These are phyloP conservation scores for Xiphorhynchus erythropygius DNA, from an alignment of 2,797 vertebrate species.

Conservation along the genomic window DNA sequence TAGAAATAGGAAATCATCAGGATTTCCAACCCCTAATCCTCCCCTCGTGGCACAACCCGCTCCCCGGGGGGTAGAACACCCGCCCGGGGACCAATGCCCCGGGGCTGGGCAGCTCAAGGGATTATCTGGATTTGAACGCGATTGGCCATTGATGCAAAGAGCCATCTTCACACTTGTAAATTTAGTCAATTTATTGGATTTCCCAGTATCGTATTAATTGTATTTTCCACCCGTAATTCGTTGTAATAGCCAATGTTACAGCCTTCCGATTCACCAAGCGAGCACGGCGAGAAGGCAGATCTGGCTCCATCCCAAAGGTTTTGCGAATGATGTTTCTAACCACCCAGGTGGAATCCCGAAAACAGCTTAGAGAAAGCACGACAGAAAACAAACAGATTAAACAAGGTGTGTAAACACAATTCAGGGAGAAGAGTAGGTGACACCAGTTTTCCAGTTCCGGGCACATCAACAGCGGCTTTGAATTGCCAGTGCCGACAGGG, in stretches of 20 bases:
- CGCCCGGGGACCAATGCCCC: neutral
- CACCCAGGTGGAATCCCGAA: neutral
- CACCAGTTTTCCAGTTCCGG: neutral
- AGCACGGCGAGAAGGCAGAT: neutral
- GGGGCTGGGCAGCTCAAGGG: neutral
- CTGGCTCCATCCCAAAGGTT: neutral
- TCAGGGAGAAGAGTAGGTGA: neutral
- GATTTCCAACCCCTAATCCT: neutral
- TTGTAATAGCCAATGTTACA: neutral
- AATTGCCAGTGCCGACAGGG: neutral
- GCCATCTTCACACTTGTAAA: neutral
- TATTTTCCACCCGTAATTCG: neutral
- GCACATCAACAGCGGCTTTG: neutral
- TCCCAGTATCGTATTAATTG: neutral
- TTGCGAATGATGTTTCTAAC: neutral
- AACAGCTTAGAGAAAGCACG: neutral
- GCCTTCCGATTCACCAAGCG: neutral
- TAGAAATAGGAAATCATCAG: neutral
- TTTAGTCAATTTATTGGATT: neutral
- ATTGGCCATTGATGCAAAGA: neutral
- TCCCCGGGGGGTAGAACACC: neutral
- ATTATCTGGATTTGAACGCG: neutral
- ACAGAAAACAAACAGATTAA: constrained; percentile 16
- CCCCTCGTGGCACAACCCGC: neutral
- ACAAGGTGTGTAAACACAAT: neutral